Evolutionary conservation across 2,888 invertebrate species (phyloP).

Genomic region (Spisula solida): DNA sequence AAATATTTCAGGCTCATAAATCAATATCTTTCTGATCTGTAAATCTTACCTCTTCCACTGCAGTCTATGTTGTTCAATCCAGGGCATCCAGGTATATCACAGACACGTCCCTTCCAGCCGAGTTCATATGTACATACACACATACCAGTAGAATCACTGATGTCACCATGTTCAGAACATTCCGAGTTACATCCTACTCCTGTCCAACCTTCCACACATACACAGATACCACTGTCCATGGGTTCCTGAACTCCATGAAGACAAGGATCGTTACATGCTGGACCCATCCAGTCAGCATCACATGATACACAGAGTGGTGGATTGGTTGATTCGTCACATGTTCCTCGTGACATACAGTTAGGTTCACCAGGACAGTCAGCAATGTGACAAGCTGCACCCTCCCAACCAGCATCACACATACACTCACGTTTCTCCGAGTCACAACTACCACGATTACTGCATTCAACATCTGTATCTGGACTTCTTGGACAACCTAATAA

Average conservation of each 20-base stretch:
- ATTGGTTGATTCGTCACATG: conserved; percentile 71
- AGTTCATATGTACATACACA: conserved; percentile 79
- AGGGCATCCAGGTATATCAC: conserved; percentile 82
- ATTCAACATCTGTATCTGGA: conserved; percentile 72
- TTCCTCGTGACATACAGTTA: conserved; percentile 75
- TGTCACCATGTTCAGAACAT: conserved; percentile 79
- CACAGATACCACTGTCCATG: conserved; percentile 75
- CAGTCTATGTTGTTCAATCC: conserved; percentile 78
- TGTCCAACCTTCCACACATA: conserved; percentile 80
- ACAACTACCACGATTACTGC: conserved; percentile 79
- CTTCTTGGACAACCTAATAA: conserved; percentile 78
- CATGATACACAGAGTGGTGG: conserved; percentile 78
- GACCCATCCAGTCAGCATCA: conserved; percentile 77
- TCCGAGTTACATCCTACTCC: conserved; percentile 81
- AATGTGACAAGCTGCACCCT: conserved; percentile 76
- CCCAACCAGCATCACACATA: conserved; percentile 78
- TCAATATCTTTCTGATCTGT: too few species aligned
- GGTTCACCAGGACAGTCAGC: conserved; percentile 79
- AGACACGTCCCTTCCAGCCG: conserved; percentile 80
- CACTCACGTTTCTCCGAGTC: conserved; percentile 76
- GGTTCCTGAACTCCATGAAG: conserved; percentile 75
- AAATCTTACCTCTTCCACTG: conserved; percentile 79
- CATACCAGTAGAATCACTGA: conserved; percentile 55
- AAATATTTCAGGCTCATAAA: too few species aligned
- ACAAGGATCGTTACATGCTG: conserved; percentile 81